Evolutionary conservation across 2,113 vertebrate genomes (phyloP), one percentile per base, ranked within the genome.

Genomic region (Halichoerus grypus): DNA sequence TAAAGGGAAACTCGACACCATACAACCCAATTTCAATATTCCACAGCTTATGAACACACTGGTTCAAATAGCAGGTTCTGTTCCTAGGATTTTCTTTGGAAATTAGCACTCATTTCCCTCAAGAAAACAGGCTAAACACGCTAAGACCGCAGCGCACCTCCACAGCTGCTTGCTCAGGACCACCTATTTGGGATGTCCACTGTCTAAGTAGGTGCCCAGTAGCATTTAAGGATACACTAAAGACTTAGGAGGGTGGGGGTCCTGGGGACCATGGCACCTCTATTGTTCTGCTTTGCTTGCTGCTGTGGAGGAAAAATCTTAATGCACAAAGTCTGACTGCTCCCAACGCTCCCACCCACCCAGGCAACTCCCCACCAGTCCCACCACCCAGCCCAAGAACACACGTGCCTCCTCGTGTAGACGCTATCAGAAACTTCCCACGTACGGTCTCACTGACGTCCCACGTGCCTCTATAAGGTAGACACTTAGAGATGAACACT

Each of bases 161-260:
- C 42, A 14, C 4, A 8, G 39, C 15, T 28, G 46, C 63, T 31
- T 42, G 46, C 42, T 46, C 51, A 51, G 16, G n/a, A 21, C 65
- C 3, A 15, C 33, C 18, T 28, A 1, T 1, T 9, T 1, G 18
- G 28, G 7, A 46, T 5, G 46, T 0, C 7, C 24, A 21, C 55
- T 11, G 22, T 0, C 24, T 16, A 18, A 42, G 46, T 1, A 28
- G 57, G 74, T 49, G 9, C 67, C 57, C 12, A 6, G 71, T 1
- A 22, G 31, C 22, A 46, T 2, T 5, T 15, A 63, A 26, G 22
- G 33, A 31, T 1, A 0, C 3, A 4, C 42, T 88, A 22, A 24
- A 86, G 46, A 42, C 26, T 1, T 9, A 11, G 4, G 8, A 18
- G 9, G 10, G 19, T 0, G 0, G n/a, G 0, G 16, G 0, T 21